Conservation (phyloP, 2,888 invertebrate genomes). For the Apodemia zela region DNA sequence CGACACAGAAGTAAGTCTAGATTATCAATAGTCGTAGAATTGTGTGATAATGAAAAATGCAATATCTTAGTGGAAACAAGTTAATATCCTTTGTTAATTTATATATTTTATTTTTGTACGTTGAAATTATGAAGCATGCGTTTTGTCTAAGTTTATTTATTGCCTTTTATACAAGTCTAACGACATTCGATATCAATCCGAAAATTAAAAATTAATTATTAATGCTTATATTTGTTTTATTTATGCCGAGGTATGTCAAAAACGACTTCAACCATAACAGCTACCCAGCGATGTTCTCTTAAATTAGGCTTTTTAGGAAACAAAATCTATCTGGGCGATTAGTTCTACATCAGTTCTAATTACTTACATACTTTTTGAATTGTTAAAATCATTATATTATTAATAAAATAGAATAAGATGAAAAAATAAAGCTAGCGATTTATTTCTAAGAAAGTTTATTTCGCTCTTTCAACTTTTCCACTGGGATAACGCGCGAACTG, state of each 20-base stretch:
- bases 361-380: too few species aligned
- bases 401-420: too few species aligned
- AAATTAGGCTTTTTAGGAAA: too few species aligned
- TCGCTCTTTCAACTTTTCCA: too few species aligned
- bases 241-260: background rate
- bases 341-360: too few species aligned
- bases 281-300: too few species aligned
- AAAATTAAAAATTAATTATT: slow-evolving; percentile 5
- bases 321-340: too few species aligned
- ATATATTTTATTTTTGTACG: slow-evolving; percentile 35
- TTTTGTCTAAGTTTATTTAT: slow-evolving; percentile 45
- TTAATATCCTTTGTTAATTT: slow-evolving; percentile 23
- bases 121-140: slow-evolving; percentile 43
- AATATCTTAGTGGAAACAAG: slow-evolving; percentile 23
- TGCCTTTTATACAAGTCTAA: slow-evolving; percentile 20
- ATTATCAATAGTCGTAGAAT: background rate
- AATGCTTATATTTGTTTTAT: slow-evolving; percentile 1
- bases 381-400: too few species aligned
- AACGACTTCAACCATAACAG: too few species aligned
- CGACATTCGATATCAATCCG: background rate
- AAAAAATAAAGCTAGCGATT: too few species aligned
- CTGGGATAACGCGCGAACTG: too few species aligned
- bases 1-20: slow-evolving; percentile 28
- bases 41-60: slow-evolving; percentile 10
- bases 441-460: too few species aligned